These are phyloP conservation scores for Climacteris rufus DNA, from an alignment of 2,113 vertebrate species.

Conservation along the genomic window DNA sequence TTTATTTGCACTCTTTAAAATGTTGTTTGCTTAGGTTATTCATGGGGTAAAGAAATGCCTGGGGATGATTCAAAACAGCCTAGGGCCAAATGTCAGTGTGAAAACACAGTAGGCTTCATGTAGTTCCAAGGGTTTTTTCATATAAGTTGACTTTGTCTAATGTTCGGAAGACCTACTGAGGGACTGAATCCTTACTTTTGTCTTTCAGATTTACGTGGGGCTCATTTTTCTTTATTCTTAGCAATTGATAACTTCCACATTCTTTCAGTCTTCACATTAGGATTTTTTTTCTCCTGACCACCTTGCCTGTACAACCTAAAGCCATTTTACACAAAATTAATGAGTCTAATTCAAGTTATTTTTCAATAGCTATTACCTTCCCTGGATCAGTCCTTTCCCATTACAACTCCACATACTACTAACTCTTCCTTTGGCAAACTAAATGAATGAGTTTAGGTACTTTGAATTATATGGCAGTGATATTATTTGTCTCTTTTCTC, in stretches of 20 bases:
- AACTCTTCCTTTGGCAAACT: background rate
- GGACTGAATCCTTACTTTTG: background rate
- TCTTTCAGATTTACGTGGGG: background rate
- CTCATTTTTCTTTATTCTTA: background rate
- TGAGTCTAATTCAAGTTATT: background rate
- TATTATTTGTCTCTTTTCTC: background rate
- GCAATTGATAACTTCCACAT: background rate
- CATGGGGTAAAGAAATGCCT: background rate
- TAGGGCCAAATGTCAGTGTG: background rate
- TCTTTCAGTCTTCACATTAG: background rate
- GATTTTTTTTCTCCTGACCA: background rate
- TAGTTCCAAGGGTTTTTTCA: background rate
- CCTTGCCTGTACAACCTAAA: fast-evolving
- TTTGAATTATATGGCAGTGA: background rate
- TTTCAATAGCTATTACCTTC: background rate
- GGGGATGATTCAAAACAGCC: background rate
- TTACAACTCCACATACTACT: background rate
- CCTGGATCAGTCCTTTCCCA: background rate
- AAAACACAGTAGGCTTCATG: background rate
- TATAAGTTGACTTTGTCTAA: background rate
- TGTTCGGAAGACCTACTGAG: background rate
- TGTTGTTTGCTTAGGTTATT: background rate
- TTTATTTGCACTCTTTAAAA: background rate
- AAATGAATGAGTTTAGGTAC: background rate
- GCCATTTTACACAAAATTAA: background rate